Evolutionary conservation across 2,888 invertebrate genomes (phyloP).

Genomic region (Cryptophagus acutangulus): DNA sequence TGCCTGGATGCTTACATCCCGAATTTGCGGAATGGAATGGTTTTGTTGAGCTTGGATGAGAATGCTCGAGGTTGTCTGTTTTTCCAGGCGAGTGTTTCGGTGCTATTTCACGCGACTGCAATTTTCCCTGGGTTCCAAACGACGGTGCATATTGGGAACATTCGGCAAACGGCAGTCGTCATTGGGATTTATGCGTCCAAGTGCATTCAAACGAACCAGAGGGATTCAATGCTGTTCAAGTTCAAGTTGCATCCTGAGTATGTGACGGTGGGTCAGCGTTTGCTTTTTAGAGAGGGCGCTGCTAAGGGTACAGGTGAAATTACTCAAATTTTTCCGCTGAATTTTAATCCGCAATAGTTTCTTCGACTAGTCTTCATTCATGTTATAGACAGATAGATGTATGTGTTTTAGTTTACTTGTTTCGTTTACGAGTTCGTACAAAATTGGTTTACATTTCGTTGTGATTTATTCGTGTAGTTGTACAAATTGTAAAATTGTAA

Average conservation of each 20-base stretch:
- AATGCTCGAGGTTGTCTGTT: slow-evolving; percentile 57
- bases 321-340: slow-evolving; percentile 63
- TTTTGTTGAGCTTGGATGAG: slow-evolving; percentile 57
- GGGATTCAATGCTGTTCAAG: slow-evolving; percentile 80
- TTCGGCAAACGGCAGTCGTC: slow-evolving; percentile 91
- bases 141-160: slow-evolving; percentile 92
- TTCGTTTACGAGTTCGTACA: too few relatives aligned
- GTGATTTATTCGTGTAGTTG: too few relatives aligned
- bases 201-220: slow-evolving; percentile 75
- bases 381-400: too few relatives aligned
- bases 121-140: slow-evolving; percentile 84
- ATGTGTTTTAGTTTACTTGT: too few relatives aligned
- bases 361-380: too few relatives aligned
- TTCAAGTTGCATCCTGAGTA: slow-evolving; percentile 89
- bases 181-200: slow-evolving; percentile 64
- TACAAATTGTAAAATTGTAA: too few relatives aligned
- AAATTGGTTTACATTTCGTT: too few relatives aligned
- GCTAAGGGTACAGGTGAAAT: slow-evolving; percentile 85
- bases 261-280: slow-evolving; percentile 69
- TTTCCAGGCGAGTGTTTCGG: slow-evolving; percentile 77
- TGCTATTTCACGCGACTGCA: slow-evolving; percentile 82
- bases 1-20: slow-evolving; percentile 62
- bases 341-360: too few relatives aligned
- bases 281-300: slow-evolving; percentile 77
- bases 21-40: slow-evolving; percentile 77